These are phyloP conservation scores for Corythornis leucogaster DNA, from an alignment of 2,797 vertebrate genomes.

Conservation along the genomic window DNA sequence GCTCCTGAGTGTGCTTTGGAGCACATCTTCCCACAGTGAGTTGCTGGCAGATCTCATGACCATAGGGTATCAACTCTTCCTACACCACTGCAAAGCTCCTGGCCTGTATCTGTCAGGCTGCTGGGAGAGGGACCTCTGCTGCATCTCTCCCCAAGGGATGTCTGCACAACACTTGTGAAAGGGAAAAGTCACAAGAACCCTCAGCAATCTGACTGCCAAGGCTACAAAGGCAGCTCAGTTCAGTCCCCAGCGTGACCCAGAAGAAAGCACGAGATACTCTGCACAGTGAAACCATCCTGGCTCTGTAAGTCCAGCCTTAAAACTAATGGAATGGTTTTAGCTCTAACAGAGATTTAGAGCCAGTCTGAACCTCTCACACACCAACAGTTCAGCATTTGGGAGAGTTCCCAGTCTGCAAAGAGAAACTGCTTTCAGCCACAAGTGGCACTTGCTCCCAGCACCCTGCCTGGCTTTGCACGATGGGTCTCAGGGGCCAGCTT, in stretches of 20 bases:
- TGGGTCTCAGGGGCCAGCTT: not conserved
- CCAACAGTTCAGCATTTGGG: not conserved
- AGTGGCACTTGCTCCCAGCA: not conserved
- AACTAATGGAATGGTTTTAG: not conserved
- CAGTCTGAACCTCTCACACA: not conserved
- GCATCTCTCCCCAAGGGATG: not conserved
- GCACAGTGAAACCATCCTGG: not conserved
- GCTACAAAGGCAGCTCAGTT: not conserved
- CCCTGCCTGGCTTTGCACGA: not conserved
- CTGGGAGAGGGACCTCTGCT: not conserved
- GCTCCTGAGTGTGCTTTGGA: not conserved
- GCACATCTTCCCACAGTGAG: not conserved
- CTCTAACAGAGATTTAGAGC: not conserved
- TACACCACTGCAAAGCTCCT: rapidly evolving
- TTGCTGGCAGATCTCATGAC: not conserved
- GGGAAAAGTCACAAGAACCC: not conserved
- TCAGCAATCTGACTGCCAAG: not conserved
- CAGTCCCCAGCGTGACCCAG: not conserved
- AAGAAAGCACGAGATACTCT: not conserved
- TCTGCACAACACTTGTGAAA: not conserved
- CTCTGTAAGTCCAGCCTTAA: not conserved
- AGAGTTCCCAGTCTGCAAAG: not conserved
- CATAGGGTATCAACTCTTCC: not conserved
- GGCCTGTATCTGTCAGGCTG: not conserved
- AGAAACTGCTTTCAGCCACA: not conserved